These are phyloP conservation scores for Heliocidaris tuberculata DNA, from an alignment of 35 echinoderm and acorn worm genomes.

Conservation along the genomic window DNA sequence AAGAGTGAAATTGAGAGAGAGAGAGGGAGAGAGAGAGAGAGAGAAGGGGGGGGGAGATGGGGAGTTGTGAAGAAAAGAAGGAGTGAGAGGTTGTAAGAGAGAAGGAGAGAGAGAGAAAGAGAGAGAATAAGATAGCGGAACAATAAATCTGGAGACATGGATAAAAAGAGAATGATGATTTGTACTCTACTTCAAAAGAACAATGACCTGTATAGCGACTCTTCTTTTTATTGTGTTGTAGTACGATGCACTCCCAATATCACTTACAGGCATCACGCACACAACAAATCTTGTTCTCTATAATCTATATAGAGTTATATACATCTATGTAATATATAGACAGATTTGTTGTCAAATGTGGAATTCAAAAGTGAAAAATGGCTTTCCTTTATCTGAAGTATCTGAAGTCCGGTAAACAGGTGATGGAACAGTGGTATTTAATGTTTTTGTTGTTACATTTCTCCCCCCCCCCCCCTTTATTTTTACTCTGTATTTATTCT, in stretches of 20 bases:
- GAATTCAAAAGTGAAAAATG: background rate
- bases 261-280: constrained; percentile 20
- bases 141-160: background rate
- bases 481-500: too few relatives aligned
- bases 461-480: background rate
- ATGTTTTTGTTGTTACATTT: background rate
- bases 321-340: background rate
- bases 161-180: constrained; percentile 20
- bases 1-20: background rate
- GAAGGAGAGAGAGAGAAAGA: background rate
- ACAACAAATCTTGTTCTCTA: background rate
- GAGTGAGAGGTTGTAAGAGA: background rate
- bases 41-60: background rate
- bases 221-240: constrained; percentile 15
- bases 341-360: background rate
- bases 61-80: background rate
- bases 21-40: background rate
- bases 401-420: background rate
- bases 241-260: constrained; percentile 25
- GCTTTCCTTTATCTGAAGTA: background rate
- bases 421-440: background rate
- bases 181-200: constrained; percentile 14
- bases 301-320: background rate
- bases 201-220: constrained; percentile 5
- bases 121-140: background rate